Evolutionary conservation across 53 echinoderm and acorn worm species (phyloP).

Genomic region (Stichopus horrens): DNA sequence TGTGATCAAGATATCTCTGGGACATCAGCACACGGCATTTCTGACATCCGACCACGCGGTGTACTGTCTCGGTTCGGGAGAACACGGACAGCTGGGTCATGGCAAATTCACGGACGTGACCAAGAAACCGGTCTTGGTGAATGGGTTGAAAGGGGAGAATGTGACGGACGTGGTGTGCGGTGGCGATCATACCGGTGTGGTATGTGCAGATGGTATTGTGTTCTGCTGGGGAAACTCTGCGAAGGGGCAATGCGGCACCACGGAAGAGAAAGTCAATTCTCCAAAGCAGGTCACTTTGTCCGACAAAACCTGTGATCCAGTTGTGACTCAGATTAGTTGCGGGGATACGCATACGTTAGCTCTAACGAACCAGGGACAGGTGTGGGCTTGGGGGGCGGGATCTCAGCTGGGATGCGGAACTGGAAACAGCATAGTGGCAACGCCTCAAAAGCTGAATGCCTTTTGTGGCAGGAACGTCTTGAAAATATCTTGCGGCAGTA

Average conservation of each 20-base stretch:
- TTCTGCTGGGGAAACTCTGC: conserved; percentile 98
- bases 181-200: conserved; percentile 85
- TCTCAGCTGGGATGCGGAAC: conserved; percentile 91
- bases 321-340: conserved; percentile 87
- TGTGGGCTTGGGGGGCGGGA: conserved; percentile 97
- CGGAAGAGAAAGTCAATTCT: conserved; percentile 68
- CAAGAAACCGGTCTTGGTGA: conserved; percentile 85
- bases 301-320: conserved; percentile 78
- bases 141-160: conserved; percentile 89
- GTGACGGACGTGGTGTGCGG: conserved; percentile 97
- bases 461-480: conserved; percentile 84
- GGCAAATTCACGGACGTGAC: conserved; percentile 92
- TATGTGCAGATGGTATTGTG: conserved; percentile 95
- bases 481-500: conserved; percentile 75
- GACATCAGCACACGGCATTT: conserved; percentile 86
- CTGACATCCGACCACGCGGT: conserved; percentile 84
- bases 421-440: conserved; percentile 69
- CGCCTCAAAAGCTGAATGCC: conserved; percentile 79
- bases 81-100: conserved; percentile 91
- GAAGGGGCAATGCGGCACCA: conserved; percentile 79
- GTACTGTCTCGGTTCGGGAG: conserved; percentile 81
- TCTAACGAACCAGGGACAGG: conserved; percentile 73
- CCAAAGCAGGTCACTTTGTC: conserved; percentile 83
- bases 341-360: conserved; percentile 94
- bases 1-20: conserved; percentile 88